Evolutionary conservation across 2,797 vertebrate species (phyloP), one percentile per base, ranked within the genome.

Genomic region (Euthynnus affinis): DNA sequence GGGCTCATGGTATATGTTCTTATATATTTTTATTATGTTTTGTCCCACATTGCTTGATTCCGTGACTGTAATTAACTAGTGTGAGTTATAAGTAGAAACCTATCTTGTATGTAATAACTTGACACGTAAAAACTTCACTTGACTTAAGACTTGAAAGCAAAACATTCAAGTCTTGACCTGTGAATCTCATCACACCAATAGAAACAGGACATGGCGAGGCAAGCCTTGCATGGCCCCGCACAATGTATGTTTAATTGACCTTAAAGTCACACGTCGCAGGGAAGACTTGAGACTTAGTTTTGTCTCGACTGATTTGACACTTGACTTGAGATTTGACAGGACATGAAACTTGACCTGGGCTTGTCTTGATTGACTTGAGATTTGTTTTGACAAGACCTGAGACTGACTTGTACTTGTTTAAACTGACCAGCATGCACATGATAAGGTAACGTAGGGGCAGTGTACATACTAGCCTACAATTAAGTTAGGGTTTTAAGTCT

Each of bases 1-100:
- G 96, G 96, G 0, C 62, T 92, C 5, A 94, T 88, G 94, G 96
- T 97, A 78, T 92, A 92, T 90, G 32, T n/a, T n/a, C n/a, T n/a
- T n/a, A 32, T 64, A 44, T 61, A 0, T 22, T 40, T 51, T 32
- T 3, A 29, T 65, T 32, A 40, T 63, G 40, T 74, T 29, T 34
- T 40, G 56, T 57, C 23, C 68, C 23, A 4, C 49, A 14, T 37
- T 55, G n/a, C 14, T 44, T 2, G 55, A 37, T 55, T 62, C 7
- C 60, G 14, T 55, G 4, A 55, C 15, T 65, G 15, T 58, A 13
- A 58, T 32, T 8, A 57, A 64, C 25, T 23, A 12, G 5, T 2
- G 15, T 44, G 37, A 34, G 9, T 46, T 42, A 3, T 17, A 8
- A 42, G 12, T 42, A 29, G 17, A 62, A 48, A 46, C 15, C 12